Evolutionary conservation across 2,113 vertebrate genomes (phyloP), one percentile per base, ranked within the genome.

Genomic region (Clupea harengus): DNA sequence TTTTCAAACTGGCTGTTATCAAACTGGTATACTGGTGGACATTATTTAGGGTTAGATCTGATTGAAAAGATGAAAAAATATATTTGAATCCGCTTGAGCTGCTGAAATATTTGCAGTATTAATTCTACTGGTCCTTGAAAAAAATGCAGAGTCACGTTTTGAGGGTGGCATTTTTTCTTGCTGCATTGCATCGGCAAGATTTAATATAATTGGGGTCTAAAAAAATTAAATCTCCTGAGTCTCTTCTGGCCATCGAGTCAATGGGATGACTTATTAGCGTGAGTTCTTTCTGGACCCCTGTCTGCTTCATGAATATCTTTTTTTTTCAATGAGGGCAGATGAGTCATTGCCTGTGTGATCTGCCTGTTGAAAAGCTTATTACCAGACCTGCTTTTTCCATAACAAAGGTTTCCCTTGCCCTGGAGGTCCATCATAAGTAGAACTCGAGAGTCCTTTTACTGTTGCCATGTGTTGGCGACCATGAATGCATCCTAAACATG

Each of bases 281-380:
- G 64, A 11, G n/a, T 72, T 72, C 64, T 72, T 72, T 72, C 32
- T 13, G 25, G 64, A 28, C 64, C 0, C 25, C 7, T 32, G 64
- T 72, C 64, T 67, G n/a, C 64, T 67, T 67, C 64, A 72, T 72
- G 25, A 72, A 72, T 28, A 28, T 32, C 25, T 32, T 32, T 72
- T 25, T 72, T 28, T 64, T 64, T 64, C n/a, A 22, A 64, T 64
- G 60, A 72, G 25, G n/a, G 25, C 64, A 72, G 64, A 78, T 78
- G 83, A 84, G 60, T 84, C 83, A 84, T 45, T 28, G 20, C 20
- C 45, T 52, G 39, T 44, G 39, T 83, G 50, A 49, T 82, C 13
- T 32, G 28, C 25, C 52, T 17, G 47, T 13, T 50, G 81, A 52
- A n/a, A 49, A 6, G 39, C 46, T 49, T 82, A 25, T 54, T 54